phyloP scores from a whole-genome alignment of 2,113 vertebrate genomes.

The Pelecanoides urinatrix region DNA sequence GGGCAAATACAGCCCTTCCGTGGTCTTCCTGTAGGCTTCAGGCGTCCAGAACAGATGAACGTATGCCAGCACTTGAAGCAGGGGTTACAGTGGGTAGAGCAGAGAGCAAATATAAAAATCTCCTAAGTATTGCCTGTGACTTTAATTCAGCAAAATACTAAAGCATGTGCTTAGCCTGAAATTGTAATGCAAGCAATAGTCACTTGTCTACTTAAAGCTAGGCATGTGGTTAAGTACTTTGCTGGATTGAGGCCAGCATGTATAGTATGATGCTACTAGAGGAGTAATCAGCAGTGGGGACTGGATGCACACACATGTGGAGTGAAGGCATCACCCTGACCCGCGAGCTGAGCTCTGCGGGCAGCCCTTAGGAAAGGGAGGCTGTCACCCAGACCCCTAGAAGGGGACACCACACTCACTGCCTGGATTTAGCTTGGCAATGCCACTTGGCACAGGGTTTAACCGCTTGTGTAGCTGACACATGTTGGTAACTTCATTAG shows the following conservation, averaged over 20 bases:
- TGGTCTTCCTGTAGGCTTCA: neutral
- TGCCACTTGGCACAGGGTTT: neutral
- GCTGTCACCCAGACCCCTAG: neutral
- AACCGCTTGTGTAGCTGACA: neutral
- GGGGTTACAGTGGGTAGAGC: neutral
- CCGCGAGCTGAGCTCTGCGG: neutral
- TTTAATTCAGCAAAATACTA: neutral
- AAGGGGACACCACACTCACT: neutral
- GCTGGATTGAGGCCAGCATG: neutral
- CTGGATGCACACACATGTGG: neutral
- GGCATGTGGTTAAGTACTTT: slow-evolving; percentile 17
- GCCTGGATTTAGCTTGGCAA: neutral
- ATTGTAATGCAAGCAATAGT: neutral
- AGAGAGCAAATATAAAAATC: neutral
- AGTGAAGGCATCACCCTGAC: neutral
- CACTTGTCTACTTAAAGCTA: neutral
- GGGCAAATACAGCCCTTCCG: neutral
- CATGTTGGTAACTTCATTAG: neutral
- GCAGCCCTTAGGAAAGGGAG: neutral
- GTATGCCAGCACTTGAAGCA: neutral
- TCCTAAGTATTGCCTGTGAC: neutral
- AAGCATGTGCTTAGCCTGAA: neutral
- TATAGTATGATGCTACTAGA: neutral
- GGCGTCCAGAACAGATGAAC: neutral
- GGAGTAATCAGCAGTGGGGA: neutral